Evolutionary conservation across 2,797 vertebrate species (phyloP), one percentile per base, ranked within the genome.

Genomic region (Nasua narica): DNA sequence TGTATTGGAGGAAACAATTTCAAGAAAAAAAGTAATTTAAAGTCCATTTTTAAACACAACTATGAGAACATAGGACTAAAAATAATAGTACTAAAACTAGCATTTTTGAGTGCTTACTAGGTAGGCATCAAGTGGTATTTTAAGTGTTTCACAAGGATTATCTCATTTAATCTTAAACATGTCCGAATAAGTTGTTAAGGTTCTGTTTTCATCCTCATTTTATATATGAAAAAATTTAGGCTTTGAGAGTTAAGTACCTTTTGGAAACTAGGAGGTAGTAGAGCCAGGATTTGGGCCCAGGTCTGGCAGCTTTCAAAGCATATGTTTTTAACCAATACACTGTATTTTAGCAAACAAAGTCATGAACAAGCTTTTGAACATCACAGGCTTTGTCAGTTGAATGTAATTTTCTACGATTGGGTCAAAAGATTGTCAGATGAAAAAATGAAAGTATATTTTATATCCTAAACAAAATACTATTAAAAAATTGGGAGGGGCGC

Each of bases 341-440:
- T 76, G 9, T 58, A 35, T 67, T 89, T 94, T 89, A 94, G 27
- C 72, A 83, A 94, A 58, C n/a, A 77, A 25, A 46, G 9, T 83
- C 35, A 25, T 62, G 54, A 76, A n/a, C 21, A 21, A 67, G 40
- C 85, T 91, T 95, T 88, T 77, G 83, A 95, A 94, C 95, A 60
- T 87, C 19, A 37, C 18, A 82, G 50, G 4, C 67, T 96, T 92
- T 92, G 25, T 90, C 46, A 78, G 7, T 74, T 88, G 25, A 87
- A 74, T 79, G 62, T 58, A 25, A 84, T 94, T 90, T 94, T 94
- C 84, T 79, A 58, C 1, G 85, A 12, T 56, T 46, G 16, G 6
- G 35, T 89, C 58, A 82, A 89, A 92, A 32, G 11, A 67, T 25
- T 89, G 13, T 81, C 67, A 89, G 19, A n/a, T 72, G 32, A 10